Conservation (phyloP, 1,140 invertebrate species). For the Philopotamus ludificatus region DNA sequence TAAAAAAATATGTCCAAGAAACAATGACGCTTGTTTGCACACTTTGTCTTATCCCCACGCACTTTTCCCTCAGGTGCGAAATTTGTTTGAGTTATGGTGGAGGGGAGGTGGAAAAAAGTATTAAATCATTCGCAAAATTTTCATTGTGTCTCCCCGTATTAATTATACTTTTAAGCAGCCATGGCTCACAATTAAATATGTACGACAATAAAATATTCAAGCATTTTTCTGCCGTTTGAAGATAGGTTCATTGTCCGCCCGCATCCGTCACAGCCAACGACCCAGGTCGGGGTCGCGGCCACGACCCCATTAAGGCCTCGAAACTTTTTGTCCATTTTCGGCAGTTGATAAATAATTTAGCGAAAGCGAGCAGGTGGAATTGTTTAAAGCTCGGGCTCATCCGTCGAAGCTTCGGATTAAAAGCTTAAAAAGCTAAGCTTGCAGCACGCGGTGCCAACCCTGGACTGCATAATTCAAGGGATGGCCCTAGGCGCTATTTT, state of each 20-base stretch:
- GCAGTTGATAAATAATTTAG: conserved; percentile 5
- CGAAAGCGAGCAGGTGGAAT: neutral
- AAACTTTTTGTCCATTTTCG: neutral
- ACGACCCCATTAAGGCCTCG: neutral
- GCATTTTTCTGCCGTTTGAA: no score
- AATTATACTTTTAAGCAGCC: no score
- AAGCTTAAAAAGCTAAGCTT: conserved; percentile 2
- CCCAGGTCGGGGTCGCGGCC: neutral
- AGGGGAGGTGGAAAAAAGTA: neutral
- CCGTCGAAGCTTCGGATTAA: conserved; percentile 1
- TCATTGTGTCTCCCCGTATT: no score
- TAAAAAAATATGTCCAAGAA: neutral
- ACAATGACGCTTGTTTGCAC: conserved; percentile 29
- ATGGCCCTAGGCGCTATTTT: neutral
- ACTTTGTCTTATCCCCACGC: conserved; percentile 23
- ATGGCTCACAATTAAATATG: no score
- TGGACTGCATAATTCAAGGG: conserved; percentile 4
- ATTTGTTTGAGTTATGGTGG: conserved; percentile 22
- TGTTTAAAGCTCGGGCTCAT: conserved; percentile 8
- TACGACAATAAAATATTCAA: no score
- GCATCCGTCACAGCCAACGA: no score
- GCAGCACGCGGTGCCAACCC: neutral
- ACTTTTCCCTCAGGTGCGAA: conserved; percentile 22
- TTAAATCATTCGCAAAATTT: conserved; percentile 20
- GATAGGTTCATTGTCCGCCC: no score